phyloP scores from a whole-genome alignment of 2,797 vertebrate genomes.

The Hephaestus fuliginosus region DNA sequence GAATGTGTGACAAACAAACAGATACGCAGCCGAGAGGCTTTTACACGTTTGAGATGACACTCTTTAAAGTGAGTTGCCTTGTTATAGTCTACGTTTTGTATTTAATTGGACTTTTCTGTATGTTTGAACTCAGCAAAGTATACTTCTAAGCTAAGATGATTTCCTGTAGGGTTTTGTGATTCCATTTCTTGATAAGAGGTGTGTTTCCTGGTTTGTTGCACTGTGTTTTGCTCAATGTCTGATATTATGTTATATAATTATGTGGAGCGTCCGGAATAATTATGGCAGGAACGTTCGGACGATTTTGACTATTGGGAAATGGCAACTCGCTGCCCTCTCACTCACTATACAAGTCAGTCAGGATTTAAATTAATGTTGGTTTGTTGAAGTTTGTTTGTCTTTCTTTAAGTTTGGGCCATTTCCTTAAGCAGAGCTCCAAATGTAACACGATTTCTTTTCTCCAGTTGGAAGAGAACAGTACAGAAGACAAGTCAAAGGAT shows the following conservation, averaged over 20 bases:
- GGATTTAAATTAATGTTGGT: not conserved
- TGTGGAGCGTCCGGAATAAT: not conserved
- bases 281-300: not conserved
- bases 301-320: not conserved
- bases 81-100: not conserved
- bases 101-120: not conserved
- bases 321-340: not conserved
- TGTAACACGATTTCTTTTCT: slow-evolving; percentile 1
- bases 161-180: slow-evolving; percentile 7
- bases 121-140: not conserved
- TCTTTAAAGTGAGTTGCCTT: not conserved
- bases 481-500: slow-evolving; percentile 85
- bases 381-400: not conserved
- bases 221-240: not conserved
- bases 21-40: not conserved
- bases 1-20: slow-evolving; percentile 2
- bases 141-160: not conserved
- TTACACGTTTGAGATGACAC: not conserved
- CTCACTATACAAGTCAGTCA: not conserved
- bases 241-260: not conserved
- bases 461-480: slow-evolving; percentile 88
- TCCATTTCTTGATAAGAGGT: not conserved
- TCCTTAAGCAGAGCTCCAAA: not conserved
- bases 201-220: not conserved
- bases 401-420: not conserved